Conservation (phyloP, 2,113 vertebrate species). For the Leucopsar rothschildi region DNA sequence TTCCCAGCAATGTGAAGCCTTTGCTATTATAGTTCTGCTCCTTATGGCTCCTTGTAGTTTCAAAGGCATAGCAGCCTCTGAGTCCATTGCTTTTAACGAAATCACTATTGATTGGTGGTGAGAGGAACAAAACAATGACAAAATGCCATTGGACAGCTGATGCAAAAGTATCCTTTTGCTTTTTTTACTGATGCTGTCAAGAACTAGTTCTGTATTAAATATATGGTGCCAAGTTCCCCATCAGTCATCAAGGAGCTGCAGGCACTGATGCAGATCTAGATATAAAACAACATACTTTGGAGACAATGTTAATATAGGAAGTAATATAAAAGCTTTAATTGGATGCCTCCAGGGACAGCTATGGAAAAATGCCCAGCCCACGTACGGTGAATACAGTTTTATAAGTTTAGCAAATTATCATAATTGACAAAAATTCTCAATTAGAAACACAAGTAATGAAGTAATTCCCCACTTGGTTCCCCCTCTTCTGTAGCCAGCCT, state of each 20-base stretch:
- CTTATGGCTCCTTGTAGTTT: neutral
- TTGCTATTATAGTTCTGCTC: neutral
- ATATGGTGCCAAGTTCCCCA: neutral
- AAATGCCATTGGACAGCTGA: neutral
- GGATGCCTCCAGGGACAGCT: neutral
- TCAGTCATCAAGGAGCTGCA: neutral
- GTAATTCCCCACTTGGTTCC: neutral
- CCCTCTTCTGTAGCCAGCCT: neutral
- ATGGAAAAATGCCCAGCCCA: neutral
- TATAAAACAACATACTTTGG: neutral
- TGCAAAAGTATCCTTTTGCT: neutral
- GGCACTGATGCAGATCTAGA: neutral
- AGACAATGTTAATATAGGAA: neutral
- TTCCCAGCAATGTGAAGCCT: neutral
- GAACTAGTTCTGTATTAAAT: neutral
- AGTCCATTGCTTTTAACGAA: neutral
- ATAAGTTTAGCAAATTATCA: neutral
- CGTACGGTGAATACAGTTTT: accelerated
- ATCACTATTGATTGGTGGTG: neutral
- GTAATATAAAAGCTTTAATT: neutral
- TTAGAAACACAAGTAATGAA: neutral
- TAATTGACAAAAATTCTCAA: neutral
- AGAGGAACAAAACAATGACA: neutral
- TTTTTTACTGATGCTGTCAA: neutral
- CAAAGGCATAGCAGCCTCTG: neutral